phyloP scores from a whole-genome alignment of 2,888 invertebrate species.

The Mimumesa dahlbomi region DNA sequence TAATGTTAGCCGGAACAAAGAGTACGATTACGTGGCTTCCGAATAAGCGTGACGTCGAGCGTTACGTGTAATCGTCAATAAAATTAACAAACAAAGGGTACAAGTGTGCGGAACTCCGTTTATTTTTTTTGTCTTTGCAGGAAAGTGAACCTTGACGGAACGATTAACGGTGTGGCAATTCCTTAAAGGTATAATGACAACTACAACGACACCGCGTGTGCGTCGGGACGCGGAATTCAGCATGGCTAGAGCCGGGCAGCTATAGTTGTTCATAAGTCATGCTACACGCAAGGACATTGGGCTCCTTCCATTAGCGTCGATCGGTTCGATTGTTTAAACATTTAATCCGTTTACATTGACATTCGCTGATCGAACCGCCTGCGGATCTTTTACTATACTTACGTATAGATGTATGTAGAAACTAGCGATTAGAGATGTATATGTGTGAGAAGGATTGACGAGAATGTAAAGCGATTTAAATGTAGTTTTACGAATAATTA shows the following conservation, averaged over 20 bases:
- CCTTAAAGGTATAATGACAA: conserved; percentile 22
- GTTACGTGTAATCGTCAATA: not conserved
- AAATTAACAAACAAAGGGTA: conserved; percentile 7
- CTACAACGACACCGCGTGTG: not conserved
- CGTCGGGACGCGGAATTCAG: not conserved
- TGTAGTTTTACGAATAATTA: no score
- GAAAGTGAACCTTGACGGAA: conserved; percentile 2
- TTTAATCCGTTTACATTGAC: not conserved
- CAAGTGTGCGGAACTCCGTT: not conserved
- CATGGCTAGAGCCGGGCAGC: not conserved
- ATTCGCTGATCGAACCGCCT: not conserved
- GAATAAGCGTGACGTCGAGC: not conserved
- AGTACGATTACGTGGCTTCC: conserved; percentile 2
- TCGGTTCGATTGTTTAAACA: not conserved
- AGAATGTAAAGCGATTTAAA: no score
- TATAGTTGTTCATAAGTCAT: not conserved
- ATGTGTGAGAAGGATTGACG: no score
- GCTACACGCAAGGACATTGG: conserved; percentile 5
- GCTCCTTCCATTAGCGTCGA: not conserved
- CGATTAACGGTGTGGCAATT: conserved; percentile 5
- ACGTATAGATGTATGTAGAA: no score
- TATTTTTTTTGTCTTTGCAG: no score
- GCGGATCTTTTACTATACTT: no score
- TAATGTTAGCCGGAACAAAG: not conserved
- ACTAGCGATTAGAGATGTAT: no score